These are phyloP conservation scores for Polyploca ridens DNA, from an alignment of 2,888 invertebrate genomes.

Conservation along the genomic window DNA sequence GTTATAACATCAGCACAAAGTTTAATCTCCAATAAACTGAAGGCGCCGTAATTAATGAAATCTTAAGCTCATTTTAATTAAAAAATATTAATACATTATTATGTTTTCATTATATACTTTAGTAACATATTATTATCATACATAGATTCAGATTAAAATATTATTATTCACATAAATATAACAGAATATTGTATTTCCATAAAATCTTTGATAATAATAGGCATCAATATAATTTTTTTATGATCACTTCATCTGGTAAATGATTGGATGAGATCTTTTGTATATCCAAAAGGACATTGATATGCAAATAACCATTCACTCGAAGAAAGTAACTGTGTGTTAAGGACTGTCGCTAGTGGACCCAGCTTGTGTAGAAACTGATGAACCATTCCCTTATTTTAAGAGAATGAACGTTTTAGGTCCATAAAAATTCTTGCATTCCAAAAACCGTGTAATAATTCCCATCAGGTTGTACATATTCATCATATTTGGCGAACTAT, in stretches of 20 bases:
- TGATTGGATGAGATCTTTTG: neutral
- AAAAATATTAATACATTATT: constrained; percentile 19
- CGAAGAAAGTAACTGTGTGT: neutral
- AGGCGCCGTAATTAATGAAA: neutral
- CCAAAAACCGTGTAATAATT: neutral
- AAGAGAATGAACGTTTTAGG: neutral
- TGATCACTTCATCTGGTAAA: constrained; percentile 1
- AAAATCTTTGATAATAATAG: constrained; percentile 18
- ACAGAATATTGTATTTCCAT: constrained; percentile 23
- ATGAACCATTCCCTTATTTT: neutral
- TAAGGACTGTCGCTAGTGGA: neutral
- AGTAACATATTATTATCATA: constrained; percentile 19
- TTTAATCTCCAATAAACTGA: neutral
- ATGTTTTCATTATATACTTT: constrained; percentile 27
- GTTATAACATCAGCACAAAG: neutral
- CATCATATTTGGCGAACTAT: constrained; percentile 28
- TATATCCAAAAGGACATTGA: constrained; percentile 25
- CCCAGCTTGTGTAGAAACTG: neutral
- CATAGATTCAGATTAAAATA: constrained; percentile 18
- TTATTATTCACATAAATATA: constrained; percentile 30
- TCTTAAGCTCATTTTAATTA: neutral
- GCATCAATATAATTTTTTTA: neutral
- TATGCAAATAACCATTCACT: constrained; percentile 16
- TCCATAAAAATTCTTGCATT: neutral
- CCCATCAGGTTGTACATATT: neutral